Evolutionary conservation across 30 jellyfish, hydroid and myxozoan species (phyloP), one percentile per base, ranked within the genome.

Genomic region (Aurelia coerulea): DNA sequence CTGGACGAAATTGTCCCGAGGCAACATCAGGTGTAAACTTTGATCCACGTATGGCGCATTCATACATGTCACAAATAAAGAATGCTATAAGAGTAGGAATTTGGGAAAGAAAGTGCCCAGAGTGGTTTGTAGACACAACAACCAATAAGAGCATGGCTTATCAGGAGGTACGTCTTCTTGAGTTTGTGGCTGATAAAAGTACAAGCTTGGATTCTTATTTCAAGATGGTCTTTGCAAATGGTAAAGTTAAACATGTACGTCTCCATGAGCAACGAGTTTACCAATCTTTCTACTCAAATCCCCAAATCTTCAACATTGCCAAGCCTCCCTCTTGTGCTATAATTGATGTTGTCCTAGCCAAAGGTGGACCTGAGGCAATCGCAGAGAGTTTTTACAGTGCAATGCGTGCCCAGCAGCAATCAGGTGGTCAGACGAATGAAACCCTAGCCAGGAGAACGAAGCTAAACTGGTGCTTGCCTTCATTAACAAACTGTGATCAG

Each of bases 251-350:
- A 10, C 23, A 4, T 10, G 62, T 79, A 15, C 39, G 81, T 9
- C n/a, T 62, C 15, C 86, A 62, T 79, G 90, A 79, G 31, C 90
- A 79, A 1, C 8, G 83, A 4, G 67, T 79, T 4, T 79, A 79
- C 37, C 13, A 31, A 4, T 79, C 82, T 5, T 79, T 79, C 42
- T 79, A 63, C 69, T 4, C 11, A 68, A 79, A 79, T 19, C 35
- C 62, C 12, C 51, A 62, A 10, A 46, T 62, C 68, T 63, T 18
- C 42, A 16, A 12, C 17, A 78, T 32, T 59, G 83, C 82, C 12
- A 41, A 39, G 18, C 18, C n/a, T 15, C 84, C 64, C n/a, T 10
- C 84, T 0, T 78, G 82, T 65, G 58, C 85, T 65, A 13, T 78
- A 0, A 23, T 23, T 23, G 29, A 23, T 23, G 29, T 23, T 23